Percentiles rank a stretch among this genome's conserved stretches.
These are phyloP conservation scores for Drusus annulatus DNA, from an alignment of 1,140 invertebrate genomes.

Conservation along the genomic window DNA sequence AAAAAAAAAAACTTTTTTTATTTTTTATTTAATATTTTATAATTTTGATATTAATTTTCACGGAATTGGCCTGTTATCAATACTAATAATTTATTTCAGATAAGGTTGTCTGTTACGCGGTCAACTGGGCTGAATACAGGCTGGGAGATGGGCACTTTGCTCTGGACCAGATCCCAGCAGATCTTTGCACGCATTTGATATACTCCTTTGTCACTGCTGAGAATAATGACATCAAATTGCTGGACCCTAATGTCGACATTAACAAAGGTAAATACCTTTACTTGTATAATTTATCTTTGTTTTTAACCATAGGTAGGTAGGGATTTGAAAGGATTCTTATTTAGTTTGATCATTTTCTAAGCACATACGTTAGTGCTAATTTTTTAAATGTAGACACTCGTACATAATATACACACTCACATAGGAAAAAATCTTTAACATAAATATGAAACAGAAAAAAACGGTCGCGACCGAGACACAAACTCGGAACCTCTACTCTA, in stretches of 20 bases:
- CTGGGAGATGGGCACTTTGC: slow-evolving; percentile 76
- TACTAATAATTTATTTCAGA: no score
- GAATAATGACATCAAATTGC: slow-evolving; percentile 61
- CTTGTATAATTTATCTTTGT: not conserved
- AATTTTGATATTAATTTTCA: no score
- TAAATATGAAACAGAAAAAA: no score
- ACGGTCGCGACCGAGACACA: no score
- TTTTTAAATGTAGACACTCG: not conserved
- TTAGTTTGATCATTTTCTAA: not conserved
- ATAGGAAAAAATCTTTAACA: not conserved
- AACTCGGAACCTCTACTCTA: no score
- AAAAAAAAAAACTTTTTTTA: no score
- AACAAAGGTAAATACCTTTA: not conserved
- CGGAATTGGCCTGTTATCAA: no score
- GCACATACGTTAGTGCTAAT: not conserved
- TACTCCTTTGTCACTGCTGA: slow-evolving; percentile 80
- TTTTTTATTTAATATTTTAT: no score
- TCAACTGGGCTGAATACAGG: slow-evolving; percentile 82
- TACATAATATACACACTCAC: not conserved
- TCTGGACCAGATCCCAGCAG: slow-evolving; percentile 78
- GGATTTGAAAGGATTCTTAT: no score
- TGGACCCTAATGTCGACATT: not conserved
- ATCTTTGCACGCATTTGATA: slow-evolving; percentile 82
- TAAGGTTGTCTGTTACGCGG: slow-evolving; percentile 79
- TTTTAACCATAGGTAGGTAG: not conserved